A percentile compares a stretch with the other conserved stretches of the same genome.
phyloP scores from a whole-genome alignment of 1,140 invertebrate species.

The Polyergus mexicanus region DNA sequence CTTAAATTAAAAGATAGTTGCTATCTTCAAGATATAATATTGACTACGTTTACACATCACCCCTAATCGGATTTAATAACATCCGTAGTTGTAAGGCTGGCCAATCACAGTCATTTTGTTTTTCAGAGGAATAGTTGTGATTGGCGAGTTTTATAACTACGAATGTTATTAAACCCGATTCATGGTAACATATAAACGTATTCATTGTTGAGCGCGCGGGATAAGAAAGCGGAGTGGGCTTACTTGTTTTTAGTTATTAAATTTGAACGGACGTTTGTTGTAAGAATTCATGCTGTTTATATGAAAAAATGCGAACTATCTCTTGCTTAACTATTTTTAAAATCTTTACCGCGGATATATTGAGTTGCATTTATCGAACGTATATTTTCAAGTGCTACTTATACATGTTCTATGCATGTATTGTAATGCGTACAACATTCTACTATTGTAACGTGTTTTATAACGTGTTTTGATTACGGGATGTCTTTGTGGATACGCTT shows the following conservation, averaged over 20 bases:
- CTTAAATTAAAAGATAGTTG: constrained; percentile 72
- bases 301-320: constrained; percentile 27
- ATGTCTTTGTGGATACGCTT: constrained; percentile 66
- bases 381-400: constrained; percentile 82
- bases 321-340: constrained; percentile 73
- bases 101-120: too few relatives aligned
- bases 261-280: constrained; percentile 47
- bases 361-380: constrained; percentile 81
- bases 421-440: constrained; percentile 72
- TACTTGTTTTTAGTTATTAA: constrained; percentile 68
- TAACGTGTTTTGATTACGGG: constrained; percentile 79
- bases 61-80: too few relatives aligned
- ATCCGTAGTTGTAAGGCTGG: too few relatives aligned
- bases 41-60: too few relatives aligned
- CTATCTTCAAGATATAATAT: constrained; percentile 70
- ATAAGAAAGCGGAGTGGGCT: constrained; percentile 53
- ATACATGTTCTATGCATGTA: constrained; percentile 82
- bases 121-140: too few relatives aligned
- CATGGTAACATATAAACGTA: too few relatives aligned
- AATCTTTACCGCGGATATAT: constrained; percentile 63
- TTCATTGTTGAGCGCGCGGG: constrained; percentile 60
- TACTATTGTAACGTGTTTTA: constrained; percentile 84
- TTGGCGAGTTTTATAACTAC: too few relatives aligned
- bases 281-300: constrained; percentile 34
- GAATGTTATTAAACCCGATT: too few relatives aligned